Conservation (phyloP, 2,888 invertebrate genomes). For the Trachelus troglodyta region DNA sequence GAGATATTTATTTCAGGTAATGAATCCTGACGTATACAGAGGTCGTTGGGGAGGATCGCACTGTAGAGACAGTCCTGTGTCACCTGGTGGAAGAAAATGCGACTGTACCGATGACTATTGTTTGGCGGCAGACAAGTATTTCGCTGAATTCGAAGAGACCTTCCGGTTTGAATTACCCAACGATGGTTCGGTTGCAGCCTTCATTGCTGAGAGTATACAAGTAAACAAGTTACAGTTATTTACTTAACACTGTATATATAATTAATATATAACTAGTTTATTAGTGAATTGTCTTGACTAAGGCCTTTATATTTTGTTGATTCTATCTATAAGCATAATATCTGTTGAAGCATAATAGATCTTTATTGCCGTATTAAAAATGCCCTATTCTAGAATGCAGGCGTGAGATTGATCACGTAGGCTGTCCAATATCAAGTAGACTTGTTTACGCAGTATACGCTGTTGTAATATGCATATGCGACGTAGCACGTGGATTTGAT, state of each 20-base stretch:
- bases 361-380: background rate
- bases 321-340: background rate
- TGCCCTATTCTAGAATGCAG: background rate
- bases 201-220: conserved; percentile 96
- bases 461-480: background rate
- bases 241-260: too few species aligned
- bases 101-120: conserved; percentile 74
- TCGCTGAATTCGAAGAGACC: conserved; percentile 83
- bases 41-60: conserved; percentile 91
- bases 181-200: conserved; percentile 83
- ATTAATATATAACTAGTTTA: background rate
- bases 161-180: conserved; percentile 80
- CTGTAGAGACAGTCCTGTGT: conserved; percentile 89
- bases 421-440: background rate
- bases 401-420: background rate
- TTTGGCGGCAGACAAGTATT: conserved; percentile 81
- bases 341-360: background rate
- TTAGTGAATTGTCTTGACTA: background rate
- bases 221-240: conserved; percentile 47
- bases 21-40: conserved; percentile 91
- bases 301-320: background rate
- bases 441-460: background rate
- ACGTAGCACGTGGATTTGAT: background rate
- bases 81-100: conserved; percentile 75
- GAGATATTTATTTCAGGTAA: conserved; percentile 70